phyloP scores from a whole-genome alignment of 1,140 invertebrate genomes.

The Melipona quadrifasciata region DNA sequence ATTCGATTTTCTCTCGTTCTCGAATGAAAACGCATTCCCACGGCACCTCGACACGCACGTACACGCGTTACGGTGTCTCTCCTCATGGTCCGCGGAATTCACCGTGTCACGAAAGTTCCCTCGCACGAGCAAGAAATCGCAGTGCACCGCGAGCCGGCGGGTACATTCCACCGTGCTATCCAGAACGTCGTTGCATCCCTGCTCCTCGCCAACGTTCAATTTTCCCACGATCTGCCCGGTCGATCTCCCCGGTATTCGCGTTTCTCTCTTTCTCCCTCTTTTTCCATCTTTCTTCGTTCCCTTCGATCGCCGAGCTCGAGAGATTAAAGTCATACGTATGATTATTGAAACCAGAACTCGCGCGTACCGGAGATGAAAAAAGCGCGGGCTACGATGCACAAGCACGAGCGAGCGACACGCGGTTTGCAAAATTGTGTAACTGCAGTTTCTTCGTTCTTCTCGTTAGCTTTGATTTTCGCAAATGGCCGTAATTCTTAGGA shows the following conservation, averaged over 20 bases:
- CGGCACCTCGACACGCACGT: not conserved
- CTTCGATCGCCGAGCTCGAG: too few relatives aligned
- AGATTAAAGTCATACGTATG: not conserved
- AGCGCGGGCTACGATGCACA: not conserved
- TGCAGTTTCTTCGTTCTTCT: not conserved
- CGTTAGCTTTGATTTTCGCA: not conserved
- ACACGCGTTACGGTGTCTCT: not conserved
- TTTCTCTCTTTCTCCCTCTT: not conserved
- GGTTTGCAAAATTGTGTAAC: not conserved
- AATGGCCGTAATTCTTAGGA: too few relatives aligned
- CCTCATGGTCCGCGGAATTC: conserved; percentile 42
- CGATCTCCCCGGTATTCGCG: conserved; percentile 46
- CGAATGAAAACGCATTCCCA: conserved; percentile 5
- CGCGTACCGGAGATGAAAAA: not conserved
- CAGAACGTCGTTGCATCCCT: not conserved
- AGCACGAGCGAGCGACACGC: too few relatives aligned
- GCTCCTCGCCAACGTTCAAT: conserved; percentile 2
- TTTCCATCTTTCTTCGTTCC: too few relatives aligned
- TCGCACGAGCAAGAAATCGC: conserved; percentile 47
- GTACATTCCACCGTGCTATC: conserved; percentile 44
- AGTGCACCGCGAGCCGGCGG: not conserved
- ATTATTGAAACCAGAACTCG: not conserved
- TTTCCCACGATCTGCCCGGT: conserved; percentile 55
- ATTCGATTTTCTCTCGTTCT: not conserved
- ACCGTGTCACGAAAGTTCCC: conserved; percentile 39